Evolutionary conservation across 2,113 vertebrate species (phyloP).

Genomic region (rabbit (Oryctolagus cuniculus)): mOryCun1.1 NC_091442.1:97389001-97389500

Average conservation of each 20-base stretch:
- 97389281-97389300: too few species aligned
- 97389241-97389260: too few species aligned
- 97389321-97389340: not conserved
- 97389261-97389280: too few species aligned
- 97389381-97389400: not conserved
- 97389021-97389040: not conserved
- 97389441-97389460: not conserved
- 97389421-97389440: too few species aligned
- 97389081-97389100: conserved; percentile 5
- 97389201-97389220: too few species aligned
- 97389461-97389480: not conserved
- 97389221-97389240: too few species aligned
- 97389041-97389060: conserved; percentile 33
- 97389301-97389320: too few species aligned
- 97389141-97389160: too few species aligned
- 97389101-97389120: conserved; percentile 41
- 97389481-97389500: too few species aligned
- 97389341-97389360: not conserved
- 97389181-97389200: too few species aligned
- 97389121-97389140: not conserved
- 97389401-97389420: not conserved
- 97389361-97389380: not conserved
- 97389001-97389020: not conserved
- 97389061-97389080: not conserved
- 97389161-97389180: too few species aligned